Percentiles rank a stretch among this genome's conserved stretches.
These are phyloP conservation scores for Drosophila subpulchrella DNA, from an alignment of 1,140 invertebrate genomes.

Conservation along the genomic window DNA sequence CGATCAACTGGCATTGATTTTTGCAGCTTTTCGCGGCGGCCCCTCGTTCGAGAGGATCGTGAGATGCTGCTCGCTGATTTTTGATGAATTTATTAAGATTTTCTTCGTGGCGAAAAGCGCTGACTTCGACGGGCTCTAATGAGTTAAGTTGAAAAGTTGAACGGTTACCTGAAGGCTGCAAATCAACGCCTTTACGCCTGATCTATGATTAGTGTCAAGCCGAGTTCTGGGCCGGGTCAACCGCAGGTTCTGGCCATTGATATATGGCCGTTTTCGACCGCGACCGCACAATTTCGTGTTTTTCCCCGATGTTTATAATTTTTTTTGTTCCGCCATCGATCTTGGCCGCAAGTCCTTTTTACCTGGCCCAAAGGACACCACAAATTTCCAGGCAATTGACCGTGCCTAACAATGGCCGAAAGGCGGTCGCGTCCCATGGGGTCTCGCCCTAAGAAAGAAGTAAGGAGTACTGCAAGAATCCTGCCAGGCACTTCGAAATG, in stretches of 20 bases:
- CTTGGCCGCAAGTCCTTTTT: slow-evolving; percentile 25
- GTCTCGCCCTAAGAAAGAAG: slow-evolving; percentile 29
- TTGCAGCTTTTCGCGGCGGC: slow-evolving; percentile 13
- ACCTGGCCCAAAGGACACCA: slow-evolving; percentile 54
- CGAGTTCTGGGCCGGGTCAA: slow-evolving; percentile 36
- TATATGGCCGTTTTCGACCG: slow-evolving; percentile 49
- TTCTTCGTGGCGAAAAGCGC: slow-evolving; percentile 43
- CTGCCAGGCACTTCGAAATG: slow-evolving; percentile 63
- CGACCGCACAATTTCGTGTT: slow-evolving; percentile 71
- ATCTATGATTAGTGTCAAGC: slow-evolving; percentile 78
- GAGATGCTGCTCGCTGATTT: slow-evolving; percentile 75
- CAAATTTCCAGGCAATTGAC: slow-evolving; percentile 77
- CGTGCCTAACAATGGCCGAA: slow-evolving; percentile 67
- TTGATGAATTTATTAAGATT: slow-evolving; percentile 82
- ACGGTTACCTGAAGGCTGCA: slow-evolving; percentile 42
- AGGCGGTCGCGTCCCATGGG: slow-evolving; percentile 20
- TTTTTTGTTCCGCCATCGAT: slow-evolving; percentile 41
- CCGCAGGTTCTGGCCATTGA: slow-evolving; percentile 61
- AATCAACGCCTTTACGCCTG: slow-evolving; percentile 78
- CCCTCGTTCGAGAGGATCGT: slow-evolving; percentile 58
- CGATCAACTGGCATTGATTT: slow-evolving; percentile 79
- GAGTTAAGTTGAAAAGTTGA: slow-evolving; percentile 69
- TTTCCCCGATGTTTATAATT: slow-evolving; percentile 37
- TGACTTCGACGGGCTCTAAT: slow-evolving; percentile 52
- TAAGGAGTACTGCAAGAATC: slow-evolving; percentile 27